phyloP scores from a whole-genome alignment of 1,140 invertebrate genomes.

The Globodera ellingtonae region DNA sequence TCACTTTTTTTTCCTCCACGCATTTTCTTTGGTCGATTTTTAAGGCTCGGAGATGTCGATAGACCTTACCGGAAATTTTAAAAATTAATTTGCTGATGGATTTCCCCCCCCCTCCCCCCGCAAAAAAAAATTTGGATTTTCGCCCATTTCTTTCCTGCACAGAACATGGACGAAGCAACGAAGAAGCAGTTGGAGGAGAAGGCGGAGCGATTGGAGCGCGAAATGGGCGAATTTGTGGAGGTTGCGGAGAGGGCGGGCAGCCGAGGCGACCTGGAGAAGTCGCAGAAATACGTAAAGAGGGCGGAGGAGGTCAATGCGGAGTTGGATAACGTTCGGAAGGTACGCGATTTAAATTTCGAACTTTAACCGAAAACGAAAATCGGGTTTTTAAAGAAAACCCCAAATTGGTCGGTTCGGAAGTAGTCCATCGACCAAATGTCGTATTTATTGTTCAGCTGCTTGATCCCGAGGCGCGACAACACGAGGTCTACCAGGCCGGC shows the following conservation, averaged over 20 bases:
- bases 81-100: no score
- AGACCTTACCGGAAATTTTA: no score
- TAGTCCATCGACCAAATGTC: no score
- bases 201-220: conserved; percentile 36
- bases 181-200: conserved; percentile 34
- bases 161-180: conserved; percentile 35
- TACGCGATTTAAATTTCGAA: not conserved
- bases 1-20: no score
- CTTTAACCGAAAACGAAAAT: not conserved
- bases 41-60: no score
- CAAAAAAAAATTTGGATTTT: conserved; percentile 26
- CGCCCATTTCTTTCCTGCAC: not conserved
- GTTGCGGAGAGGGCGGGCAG: conserved; percentile 34
- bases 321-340: conserved; percentile 29
- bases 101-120: not conserved
- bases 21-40: no score
- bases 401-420: no score
- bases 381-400: not conserved
- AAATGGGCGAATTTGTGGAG: conserved; percentile 34
- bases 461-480: conserved; percentile 6
- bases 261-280: conserved; percentile 38
- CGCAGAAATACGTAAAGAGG: conserved; percentile 42
- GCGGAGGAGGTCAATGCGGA: conserved; percentile 40
- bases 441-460: conserved; percentile 15
- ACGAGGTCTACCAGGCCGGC: conserved; percentile 11